Evolutionary conservation across 2,797 vertebrate species (phyloP), one percentile per base, ranked within the genome.

Genomic region (Syngnathus rostellatus): DNA sequence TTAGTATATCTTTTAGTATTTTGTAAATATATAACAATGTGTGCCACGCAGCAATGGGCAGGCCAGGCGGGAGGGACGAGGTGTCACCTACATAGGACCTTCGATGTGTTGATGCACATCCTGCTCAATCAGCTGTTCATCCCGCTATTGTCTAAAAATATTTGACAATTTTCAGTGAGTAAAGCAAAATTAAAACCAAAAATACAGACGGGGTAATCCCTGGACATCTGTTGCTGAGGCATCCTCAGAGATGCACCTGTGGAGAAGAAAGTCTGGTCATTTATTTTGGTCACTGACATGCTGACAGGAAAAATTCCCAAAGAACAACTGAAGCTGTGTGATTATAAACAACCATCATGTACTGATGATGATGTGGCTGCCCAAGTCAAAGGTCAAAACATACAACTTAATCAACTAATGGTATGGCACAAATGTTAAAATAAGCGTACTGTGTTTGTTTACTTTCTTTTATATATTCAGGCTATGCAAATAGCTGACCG

Each of bases 221-320:
- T 81, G 83, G 84, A 85, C 85, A 85, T 85, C 80, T 88, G 83
- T 69, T 77, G 23, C 63, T 46, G 72, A 77, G 77, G 67, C 51
- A 5, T 73, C 76, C 77, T 72, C 67, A 69, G 76, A 78, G 76
- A 74, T 57, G 59, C 48, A 65, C 74, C 79, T 69, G 76, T 80
- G 80, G 82, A 81, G 83, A 84, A 59, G 69, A 79, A 85, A 81
- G 77, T 38, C 70, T 73, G 71, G 71, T 57, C 21, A 2, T 82
- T 81, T 83, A 82, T 85, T 85, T 84, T 78, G 75, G 81, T 74
- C 67, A 51, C 55, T 66, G 64, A 72, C 69, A 77, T 8, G 8
- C 77, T 73, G 73, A 71, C 23, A 37, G 46, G 63, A 23, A 66
- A 9, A 23, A 68, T 66, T 67, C 69, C 67, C 3, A 0, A 38